These are phyloP conservation scores for Dynastes grantii DNA, from an alignment of 2,888 invertebrate species.

Conservation along the genomic window DNA sequence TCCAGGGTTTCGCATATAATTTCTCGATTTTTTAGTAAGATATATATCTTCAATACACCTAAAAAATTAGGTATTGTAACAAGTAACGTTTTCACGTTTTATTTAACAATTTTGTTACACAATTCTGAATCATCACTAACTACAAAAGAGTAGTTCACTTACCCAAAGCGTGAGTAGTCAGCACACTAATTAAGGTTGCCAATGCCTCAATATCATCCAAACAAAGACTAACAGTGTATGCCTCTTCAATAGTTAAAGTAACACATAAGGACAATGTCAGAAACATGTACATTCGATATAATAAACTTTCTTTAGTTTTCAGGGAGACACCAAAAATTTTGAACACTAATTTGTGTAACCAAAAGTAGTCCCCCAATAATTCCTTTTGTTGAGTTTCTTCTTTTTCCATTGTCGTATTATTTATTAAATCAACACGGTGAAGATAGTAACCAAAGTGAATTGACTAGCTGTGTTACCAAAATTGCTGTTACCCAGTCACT, in stretches of 20 bases:
- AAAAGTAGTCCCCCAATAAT: conserved; percentile 3
- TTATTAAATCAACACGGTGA: too few species aligned
- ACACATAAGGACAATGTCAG: not conserved
- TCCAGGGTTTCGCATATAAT: not conserved
- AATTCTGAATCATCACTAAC: too few species aligned
- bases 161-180: conserved; percentile 9
- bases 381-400: not conserved
- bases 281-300: not conserved
- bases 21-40: not conserved
- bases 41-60: not conserved
- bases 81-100: too few species aligned
- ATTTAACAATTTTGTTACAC: too few species aligned
- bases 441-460: too few species aligned
- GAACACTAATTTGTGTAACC: conserved; percentile 13
- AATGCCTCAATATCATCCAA: not conserved
- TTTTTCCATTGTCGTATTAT: too few species aligned
- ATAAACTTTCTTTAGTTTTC: not conserved
- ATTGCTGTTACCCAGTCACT: too few species aligned
- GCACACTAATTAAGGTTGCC: conserved; percentile 1
- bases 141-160: not conserved
- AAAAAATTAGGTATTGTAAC: not conserved
- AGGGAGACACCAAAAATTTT: conserved; percentile 10
- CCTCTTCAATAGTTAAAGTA: not conserved
- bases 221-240: not conserved
- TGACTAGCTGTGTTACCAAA: too few species aligned